These are phyloP conservation scores for Drosophila tanythrix DNA, from an alignment of 2,888 invertebrate genomes.

Conservation along the genomic window DNA sequence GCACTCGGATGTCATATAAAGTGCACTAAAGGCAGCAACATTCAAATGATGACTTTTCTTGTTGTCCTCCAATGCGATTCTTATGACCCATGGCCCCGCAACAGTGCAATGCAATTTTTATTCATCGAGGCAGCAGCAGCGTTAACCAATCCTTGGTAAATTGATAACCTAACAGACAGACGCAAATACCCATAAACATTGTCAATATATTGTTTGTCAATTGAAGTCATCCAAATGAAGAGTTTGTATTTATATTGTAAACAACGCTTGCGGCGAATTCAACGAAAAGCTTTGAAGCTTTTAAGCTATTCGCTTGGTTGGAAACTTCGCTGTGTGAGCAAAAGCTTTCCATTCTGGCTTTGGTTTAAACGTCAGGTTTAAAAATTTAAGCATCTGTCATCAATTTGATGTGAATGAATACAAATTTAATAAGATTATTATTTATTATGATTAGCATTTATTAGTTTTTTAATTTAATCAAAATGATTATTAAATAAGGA, in stretches of 20 bases:
- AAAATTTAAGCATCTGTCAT: background rate
- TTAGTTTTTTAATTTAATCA: too few species aligned
- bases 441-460: background rate
- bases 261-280: constrained; percentile 23
- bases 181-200: constrained; percentile 3
- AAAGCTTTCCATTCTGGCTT: constrained; percentile 19
- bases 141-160: constrained; percentile 28
- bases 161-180: constrained; percentile 14
- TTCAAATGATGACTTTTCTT: constrained; percentile 36
- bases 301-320: constrained; percentile 18
- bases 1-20: constrained; percentile 49
- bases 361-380: background rate
- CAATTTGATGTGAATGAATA: background rate
- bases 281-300: constrained; percentile 5
- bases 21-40: constrained; percentile 36
- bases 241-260: background rate
- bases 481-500: background rate
- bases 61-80: constrained; percentile 27
- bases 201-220: constrained; percentile 1
- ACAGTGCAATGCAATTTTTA: constrained; percentile 10
- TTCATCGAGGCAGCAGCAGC: constrained; percentile 1
- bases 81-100: background rate
- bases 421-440: background rate
- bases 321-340: background rate
- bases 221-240: background rate